A percentile compares a stretch with the other conserved stretches of the same genome.
phyloP scores from a whole-genome alignment of 2,113 vertebrate genomes.

The Otocyon megalotis region DNA sequence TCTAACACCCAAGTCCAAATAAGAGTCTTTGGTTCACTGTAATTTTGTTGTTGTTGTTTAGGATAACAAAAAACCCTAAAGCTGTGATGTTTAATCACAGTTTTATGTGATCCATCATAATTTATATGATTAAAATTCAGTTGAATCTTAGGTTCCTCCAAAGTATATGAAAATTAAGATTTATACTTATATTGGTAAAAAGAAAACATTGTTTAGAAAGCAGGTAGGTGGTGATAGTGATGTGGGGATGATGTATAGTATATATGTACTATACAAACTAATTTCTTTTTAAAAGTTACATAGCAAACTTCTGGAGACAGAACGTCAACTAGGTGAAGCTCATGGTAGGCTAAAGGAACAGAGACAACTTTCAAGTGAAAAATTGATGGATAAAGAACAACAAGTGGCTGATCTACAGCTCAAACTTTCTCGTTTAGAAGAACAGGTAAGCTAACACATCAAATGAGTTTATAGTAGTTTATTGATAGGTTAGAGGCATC shows the following conservation, averaged over 20 bases:
- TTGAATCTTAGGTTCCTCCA: background rate
- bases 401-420: conserved; percentile 96
- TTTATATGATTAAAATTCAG: conserved; percentile 1
- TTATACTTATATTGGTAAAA: background rate
- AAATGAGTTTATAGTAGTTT: background rate
- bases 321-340: conserved; percentile 95
- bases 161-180: background rate
- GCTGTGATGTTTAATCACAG: conserved; percentile 8
- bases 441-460: conserved; percentile 90
- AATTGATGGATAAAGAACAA: conserved; percentile 97
- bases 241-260: background rate
- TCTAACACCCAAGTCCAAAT: background rate
- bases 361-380: conserved; percentile 97
- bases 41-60: background rate
- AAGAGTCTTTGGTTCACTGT: background rate
- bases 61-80: background rate
- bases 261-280: background rate
- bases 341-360: conserved; percentile 99
- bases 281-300: conserved; percentile 90
- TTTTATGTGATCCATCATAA: conserved; percentile 7
- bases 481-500: background rate
- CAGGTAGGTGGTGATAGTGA: background rate
- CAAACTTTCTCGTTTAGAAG: conserved; percentile 95
- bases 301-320: conserved; percentile 95
- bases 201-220: background rate